These are phyloP conservation scores for Zonitis immaculata DNA, from an alignment of 2,888 invertebrate genomes.

Conservation along the genomic window DNA sequence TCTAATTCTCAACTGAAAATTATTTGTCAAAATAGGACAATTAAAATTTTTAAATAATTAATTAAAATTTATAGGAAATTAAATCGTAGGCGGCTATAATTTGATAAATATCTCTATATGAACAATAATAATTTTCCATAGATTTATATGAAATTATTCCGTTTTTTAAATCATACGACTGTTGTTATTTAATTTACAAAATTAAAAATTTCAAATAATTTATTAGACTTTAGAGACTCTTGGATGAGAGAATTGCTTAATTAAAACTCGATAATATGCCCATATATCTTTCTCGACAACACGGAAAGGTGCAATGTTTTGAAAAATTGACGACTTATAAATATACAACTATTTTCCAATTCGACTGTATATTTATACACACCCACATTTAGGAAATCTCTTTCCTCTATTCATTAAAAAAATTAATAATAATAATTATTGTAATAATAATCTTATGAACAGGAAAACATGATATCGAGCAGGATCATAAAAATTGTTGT, in stretches of 20 bases:
- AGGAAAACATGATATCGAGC: neutral
- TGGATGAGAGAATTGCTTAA: slow-evolving; percentile 6
- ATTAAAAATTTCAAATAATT: neutral
- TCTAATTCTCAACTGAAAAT: too few relatives aligned
- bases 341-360: slow-evolving; percentile 4
- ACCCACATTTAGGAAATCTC: neutral
- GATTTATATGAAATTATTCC: neutral
- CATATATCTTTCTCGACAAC: slow-evolving; percentile 5
- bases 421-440: too few relatives aligned
- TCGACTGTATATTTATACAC: neutral
- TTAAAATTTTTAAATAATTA: neutral
- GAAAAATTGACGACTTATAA: slow-evolving; percentile 4
- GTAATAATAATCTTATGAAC: too few relatives aligned
- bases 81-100: neutral
- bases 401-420: neutral
- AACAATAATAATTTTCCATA: neutral
- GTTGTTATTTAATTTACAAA: neutral
- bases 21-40: neutral
- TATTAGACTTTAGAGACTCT: slow-evolving; percentile 3
- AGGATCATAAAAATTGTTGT: neutral
- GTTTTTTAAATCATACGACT: neutral
- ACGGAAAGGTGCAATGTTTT: slow-evolving; percentile 5
- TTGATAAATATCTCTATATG: neutral
- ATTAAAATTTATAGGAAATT: neutral
- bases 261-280: slow-evolving; percentile 5